Evolutionary conservation across 92 coral and sea anemone species (phyloP), one percentile per base, ranked within the genome.

Genomic region (Palythoa caribaeorum): DNA sequence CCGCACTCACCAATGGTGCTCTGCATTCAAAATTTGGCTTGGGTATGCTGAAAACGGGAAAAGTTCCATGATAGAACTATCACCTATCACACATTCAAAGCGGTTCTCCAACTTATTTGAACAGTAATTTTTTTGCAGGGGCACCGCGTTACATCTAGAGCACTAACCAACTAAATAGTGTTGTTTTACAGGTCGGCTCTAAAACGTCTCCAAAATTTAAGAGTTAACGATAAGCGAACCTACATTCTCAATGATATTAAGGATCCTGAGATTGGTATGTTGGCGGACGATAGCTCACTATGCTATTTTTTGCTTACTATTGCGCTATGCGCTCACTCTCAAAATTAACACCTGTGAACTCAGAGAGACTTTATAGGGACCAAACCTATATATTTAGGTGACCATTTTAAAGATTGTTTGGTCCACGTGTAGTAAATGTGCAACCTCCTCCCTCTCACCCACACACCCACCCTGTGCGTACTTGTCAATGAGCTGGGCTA

Each of bases 1-100:
- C 69, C 69, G 69, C 69, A 60, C 19, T 60, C 69, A 60, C 69
- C 69, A 60, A 60, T 60, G 69, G 69, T 60, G 69, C 69, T 60
- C 69, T 60, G 68, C 68, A 60, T 60, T 60, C 68, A 60, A 60
- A 60, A 60, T 60, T 60, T 60, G 69, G 69, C 69, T 60, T 60
- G 69, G 6, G 69, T 60, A 60, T 60, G 69, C 69, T 60, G 69
- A 60, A 60, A 60, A 60, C 69, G 28, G 28, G 69, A 60, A 60
- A 60, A 60, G 69, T 60, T 60, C 69, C 69, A 60, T 60, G 69
- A 60, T 60, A 60, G 69, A 60, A 60, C 69, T 60, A 60, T 60
- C 69, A 60, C 69, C 69, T 60, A 60, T 60, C 69, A 60, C 69
- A 60, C 69, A 60, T 60, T 60, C 69, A 60, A 60, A 60, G 69